These are phyloP conservation scores for Silurus meridionalis DNA, from an alignment of 2,113 vertebrate genomes.

Conservation along the genomic window DNA sequence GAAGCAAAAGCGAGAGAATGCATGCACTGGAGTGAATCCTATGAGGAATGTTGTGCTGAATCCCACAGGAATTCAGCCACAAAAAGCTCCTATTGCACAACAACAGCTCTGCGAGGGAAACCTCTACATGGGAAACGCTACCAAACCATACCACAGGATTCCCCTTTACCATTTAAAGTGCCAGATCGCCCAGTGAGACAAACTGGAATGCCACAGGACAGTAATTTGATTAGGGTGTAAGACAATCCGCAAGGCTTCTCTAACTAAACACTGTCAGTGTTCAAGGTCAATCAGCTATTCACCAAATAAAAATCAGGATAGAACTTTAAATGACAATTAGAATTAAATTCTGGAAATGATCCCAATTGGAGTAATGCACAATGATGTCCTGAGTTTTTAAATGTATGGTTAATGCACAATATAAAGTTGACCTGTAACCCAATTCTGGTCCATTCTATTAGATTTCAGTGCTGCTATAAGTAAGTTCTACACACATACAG, in stretches of 20 bases:
- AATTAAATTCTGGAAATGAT: neutral
- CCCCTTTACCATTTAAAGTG: slow-evolving; percentile 27
- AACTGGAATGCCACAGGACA: neutral
- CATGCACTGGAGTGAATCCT: slow-evolving; percentile 48
- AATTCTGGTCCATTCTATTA: neutral
- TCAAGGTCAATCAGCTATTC: neutral
- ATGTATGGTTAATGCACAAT: neutral
- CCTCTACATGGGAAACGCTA: slow-evolving; percentile 17
- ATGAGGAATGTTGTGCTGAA: slow-evolving; percentile 53
- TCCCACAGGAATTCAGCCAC: slow-evolving; percentile 57
- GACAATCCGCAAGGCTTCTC: neutral
- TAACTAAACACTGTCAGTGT: neutral
- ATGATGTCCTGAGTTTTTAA: neutral
- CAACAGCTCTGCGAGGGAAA: slow-evolving; percentile 47
- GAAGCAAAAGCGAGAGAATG: slow-evolving; percentile 17
- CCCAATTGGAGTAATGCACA: neutral
- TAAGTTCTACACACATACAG: neutral
- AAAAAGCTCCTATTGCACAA: slow-evolving; percentile 43
- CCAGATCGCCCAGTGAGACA: slow-evolving; percentile 5
- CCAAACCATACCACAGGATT: slow-evolving; percentile 36
- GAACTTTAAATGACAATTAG: neutral
- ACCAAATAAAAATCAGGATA: neutral
- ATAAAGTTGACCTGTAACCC: neutral
- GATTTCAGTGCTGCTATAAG: neutral
- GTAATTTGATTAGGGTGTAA: slow-evolving; percentile 21